These are phyloP conservation scores for Allophyes oxyacanthae DNA, from an alignment of 2,888 invertebrate genomes.

Conservation along the genomic window DNA sequence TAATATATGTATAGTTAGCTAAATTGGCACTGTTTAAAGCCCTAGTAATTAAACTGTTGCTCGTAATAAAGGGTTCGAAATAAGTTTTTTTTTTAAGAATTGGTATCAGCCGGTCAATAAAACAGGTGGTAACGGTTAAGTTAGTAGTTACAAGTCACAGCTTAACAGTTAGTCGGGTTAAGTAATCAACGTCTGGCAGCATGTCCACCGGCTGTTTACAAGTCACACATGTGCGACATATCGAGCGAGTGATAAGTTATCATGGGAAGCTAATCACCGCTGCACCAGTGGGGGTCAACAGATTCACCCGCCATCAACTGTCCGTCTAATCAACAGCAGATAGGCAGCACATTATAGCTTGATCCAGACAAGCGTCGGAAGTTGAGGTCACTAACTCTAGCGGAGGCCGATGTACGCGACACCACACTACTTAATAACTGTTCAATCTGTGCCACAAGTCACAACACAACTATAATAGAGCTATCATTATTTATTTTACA, in stretches of 20 bases:
- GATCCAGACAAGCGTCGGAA: slow-evolving; percentile 9
- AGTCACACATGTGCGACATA: background rate
- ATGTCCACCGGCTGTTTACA: too few species aligned
- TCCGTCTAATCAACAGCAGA: slow-evolving; percentile 1
- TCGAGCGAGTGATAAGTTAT: slow-evolving; percentile 1
- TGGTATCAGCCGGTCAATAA: too few species aligned
- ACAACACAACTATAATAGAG: slow-evolving; percentile 1
- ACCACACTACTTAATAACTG: background rate
- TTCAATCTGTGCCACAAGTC: background rate
- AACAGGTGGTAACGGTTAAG: too few species aligned
- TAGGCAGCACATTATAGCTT: background rate
- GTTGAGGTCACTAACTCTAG: slow-evolving; percentile 3
- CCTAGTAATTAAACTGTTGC: too few species aligned
- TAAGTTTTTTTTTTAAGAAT: too few species aligned
- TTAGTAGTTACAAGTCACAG: too few species aligned
- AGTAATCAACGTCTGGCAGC: too few species aligned
- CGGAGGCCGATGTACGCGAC: background rate
- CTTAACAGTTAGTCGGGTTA: too few species aligned
- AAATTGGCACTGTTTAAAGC: too few species aligned
- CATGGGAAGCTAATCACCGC: slow-evolving; percentile 11
- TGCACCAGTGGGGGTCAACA: slow-evolving; percentile 13
- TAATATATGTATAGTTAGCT: too few species aligned
- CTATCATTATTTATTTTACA: background rate
- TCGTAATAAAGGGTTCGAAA: too few species aligned
- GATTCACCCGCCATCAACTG: slow-evolving; percentile 7